These are phyloP conservation scores for Sinocyclocheilus grahami DNA, from an alignment of 2,113 vertebrate genomes.

Conservation along the genomic window DNA sequence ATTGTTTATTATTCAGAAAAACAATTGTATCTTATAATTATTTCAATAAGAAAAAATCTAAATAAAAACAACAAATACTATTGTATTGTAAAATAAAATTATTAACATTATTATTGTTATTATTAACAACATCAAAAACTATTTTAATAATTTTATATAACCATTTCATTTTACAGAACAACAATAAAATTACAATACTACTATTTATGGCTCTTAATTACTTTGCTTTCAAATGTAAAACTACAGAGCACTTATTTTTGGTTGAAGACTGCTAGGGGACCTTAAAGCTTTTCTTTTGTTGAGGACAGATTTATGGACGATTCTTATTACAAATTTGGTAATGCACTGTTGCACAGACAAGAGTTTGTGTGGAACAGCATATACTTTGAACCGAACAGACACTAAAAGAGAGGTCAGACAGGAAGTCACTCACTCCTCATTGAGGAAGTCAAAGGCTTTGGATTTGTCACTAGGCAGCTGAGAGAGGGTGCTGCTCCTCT, in stretches of 20 bases:
- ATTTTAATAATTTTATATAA: no score
- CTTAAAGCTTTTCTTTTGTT: not conserved
- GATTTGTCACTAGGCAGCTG: slow-evolving; percentile 96
- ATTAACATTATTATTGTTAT: not conserved
- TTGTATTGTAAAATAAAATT: not conserved
- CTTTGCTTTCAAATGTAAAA: not conserved
- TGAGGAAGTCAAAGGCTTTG: slow-evolving; percentile 98
- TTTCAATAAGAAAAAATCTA: not conserved
- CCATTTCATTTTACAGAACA: no score
- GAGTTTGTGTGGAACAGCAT: not conserved
- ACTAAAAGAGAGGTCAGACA: not conserved
- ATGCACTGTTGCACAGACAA: no score
- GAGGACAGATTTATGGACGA: not conserved
- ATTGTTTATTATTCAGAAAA: not conserved
- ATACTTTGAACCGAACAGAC: not conserved
- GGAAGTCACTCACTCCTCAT: slow-evolving; percentile 88
- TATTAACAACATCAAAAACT: no score
- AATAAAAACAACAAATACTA: not conserved
- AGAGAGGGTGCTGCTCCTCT: slow-evolving; percentile 92
- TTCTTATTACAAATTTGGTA: not conserved
- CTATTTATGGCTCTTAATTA: not conserved
- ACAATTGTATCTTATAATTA: not conserved
- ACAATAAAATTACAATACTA: not conserved
- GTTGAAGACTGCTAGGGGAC: not conserved
- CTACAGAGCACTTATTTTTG: not conserved